Base-by-base conservation (phyloP, 2,113 vertebrate genomes). In the Cavia porcellus region DNA sequence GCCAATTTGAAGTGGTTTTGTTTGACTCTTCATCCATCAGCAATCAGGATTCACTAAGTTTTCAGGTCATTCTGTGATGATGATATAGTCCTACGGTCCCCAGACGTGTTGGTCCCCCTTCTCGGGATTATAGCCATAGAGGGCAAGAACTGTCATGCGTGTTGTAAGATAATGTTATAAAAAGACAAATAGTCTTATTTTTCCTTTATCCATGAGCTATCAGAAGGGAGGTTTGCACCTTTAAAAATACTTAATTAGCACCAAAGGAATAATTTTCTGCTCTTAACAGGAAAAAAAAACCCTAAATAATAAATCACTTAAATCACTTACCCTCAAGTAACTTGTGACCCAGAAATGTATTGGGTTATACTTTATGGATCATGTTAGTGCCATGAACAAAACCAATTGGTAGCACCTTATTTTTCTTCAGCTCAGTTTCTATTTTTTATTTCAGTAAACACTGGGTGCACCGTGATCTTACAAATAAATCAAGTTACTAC, bases 381-480 rank as follows among this genome's bases (percentile, higher is more conserved):
- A 15, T 35, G 62, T 77, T 38, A 25, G 20, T 0, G 0, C 75
- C 42, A n/a, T 10, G 30, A 55, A 5, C 64, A 95, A 62, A 95
- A 61, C 11, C 93, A 35, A n/a, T 82, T 86, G 84, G 62, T 74
- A 59, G 77, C 0, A 25, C 45, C 38, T 77, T 19, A 38, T 52
- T 90, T 17, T 55, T 93, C 25, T 20, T 79, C 74, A 89, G 38
- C n/a, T 95, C 11, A 70, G 64, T 75, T 83, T 91, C 68, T 96
- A 35, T 85, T 94, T 72, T 86, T 47, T 22, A 38, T 5, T 96
- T 96, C 66, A 89, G 74, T 35, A n/a, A 61, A 30, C 1, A 38
- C 75, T 45, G 59, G n/a, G 32, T 50, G 7, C 57, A 45, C 68
- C 8, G 1, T 86, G 72, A 57, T 9, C n/a, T 32, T 55, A 13